Conservation (phyloP, 2,888 invertebrate genomes). For the Anoplius nigerrimus region DNA sequence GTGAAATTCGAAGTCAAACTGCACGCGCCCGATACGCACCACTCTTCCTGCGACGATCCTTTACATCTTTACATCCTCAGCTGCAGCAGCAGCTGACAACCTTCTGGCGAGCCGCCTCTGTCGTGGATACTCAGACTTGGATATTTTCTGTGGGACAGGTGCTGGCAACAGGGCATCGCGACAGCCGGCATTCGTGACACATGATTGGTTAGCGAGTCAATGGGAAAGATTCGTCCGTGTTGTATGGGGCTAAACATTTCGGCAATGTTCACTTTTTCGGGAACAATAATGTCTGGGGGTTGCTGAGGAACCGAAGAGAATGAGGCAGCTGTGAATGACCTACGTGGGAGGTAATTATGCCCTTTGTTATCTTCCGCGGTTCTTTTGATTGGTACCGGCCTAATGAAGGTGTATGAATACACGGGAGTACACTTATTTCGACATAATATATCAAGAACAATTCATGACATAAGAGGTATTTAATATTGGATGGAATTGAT, state of each 20-base stretch:
- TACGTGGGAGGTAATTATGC: no score
- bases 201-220: conserved; percentile 38
- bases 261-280: not conserved
- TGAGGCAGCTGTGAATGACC: conserved; percentile 10
- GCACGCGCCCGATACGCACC: conserved; percentile 27
- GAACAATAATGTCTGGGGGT: not conserved
- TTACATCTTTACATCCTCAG: no score
- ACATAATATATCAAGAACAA: no score
- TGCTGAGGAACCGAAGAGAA: not conserved
- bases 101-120: conserved; percentile 30
- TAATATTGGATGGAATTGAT: no score
- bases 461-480: no score
- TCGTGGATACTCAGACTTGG: conserved; percentile 43
- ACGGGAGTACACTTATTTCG: no score
- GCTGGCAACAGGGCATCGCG: conserved; percentile 62
- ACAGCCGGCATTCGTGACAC: conserved; percentile 65
- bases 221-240: not conserved
- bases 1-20: conserved; percentile 43
- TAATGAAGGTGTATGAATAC: no score
- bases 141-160: conserved; percentile 62
- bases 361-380: no score
- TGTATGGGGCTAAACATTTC: not conserved
- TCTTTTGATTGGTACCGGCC: no score
- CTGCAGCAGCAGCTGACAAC: conserved; percentile 52
- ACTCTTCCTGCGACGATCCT: conserved; percentile 34